A percentile compares a stretch with the other conserved stretches of the same genome.
Conservation (phyloP, 2,113 vertebrate genomes). For the Callithrix jacchus region DNA sequence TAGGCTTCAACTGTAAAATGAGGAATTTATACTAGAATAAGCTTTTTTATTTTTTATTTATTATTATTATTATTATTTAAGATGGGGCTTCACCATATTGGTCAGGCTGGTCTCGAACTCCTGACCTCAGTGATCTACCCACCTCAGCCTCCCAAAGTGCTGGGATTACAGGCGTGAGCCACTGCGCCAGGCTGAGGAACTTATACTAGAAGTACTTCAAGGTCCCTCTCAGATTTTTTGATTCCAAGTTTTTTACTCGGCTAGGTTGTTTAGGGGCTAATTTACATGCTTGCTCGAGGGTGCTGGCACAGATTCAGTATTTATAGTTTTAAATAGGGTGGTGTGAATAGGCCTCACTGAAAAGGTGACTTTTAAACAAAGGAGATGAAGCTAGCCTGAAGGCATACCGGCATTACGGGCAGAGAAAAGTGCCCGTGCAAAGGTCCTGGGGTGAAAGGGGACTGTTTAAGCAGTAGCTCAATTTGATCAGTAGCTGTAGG, state of each 20-base stretch:
- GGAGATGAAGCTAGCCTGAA: neutral
- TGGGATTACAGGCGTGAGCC: too few relatives aligned
- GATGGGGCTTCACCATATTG: too few relatives aligned
- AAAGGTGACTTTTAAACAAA: slow-evolving; percentile 9
- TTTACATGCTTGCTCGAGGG: neutral
- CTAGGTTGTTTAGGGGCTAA: neutral
- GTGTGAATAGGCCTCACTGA: neutral
- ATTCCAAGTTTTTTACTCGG: slow-evolving; percentile 4
- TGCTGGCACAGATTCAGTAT: neutral
- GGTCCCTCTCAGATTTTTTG: neutral
- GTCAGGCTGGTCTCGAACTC: too few relatives aligned
- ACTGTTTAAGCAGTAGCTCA: neutral
- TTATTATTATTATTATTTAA: too few relatives aligned
- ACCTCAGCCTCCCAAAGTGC: too few relatives aligned
- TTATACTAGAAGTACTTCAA: neutral
- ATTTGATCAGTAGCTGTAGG: neutral
- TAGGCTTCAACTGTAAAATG: neutral
- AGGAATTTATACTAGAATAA: neutral
- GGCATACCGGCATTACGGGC: neutral
- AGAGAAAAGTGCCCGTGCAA: neutral
- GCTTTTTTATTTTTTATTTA: too few relatives aligned
- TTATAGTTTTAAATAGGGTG: slow-evolving; percentile 1
- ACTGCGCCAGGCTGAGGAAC: neutral
- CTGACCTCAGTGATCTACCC: too few relatives aligned
- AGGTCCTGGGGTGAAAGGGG: neutral